Evolutionary conservation across 2,113 vertebrate genomes (phyloP), one percentile per base, ranked within the genome.

Genomic region (Muntiacus muntjak): DNA sequence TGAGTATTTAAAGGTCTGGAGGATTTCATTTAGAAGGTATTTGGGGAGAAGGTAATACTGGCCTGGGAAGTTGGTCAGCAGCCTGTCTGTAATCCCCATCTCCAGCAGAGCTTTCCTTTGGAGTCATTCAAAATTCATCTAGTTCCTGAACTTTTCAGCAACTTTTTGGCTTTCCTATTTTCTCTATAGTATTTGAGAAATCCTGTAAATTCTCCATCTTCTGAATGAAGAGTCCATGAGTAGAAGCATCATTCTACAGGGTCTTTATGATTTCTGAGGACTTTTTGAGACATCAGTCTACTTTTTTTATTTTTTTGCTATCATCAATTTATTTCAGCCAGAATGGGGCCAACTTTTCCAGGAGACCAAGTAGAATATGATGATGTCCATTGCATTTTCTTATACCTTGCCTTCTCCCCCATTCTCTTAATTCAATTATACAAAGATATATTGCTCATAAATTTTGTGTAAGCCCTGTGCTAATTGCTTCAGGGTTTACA

Each of bases 101-200:
- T 64, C 76, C 62, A 54, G 58, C 76, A 95, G 45, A 81, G 30
- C 30, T 60, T 97, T 87, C 47, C 86, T 89, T 17, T 92, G 81
- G 50, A 92, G 58, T 88, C 64, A 33, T 91, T 97, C 64, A 95
- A 60, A 94, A 86, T 96, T 86, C 95, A 60, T 97, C 58, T 95
- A 67, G 71, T 91, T 96, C 85, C 86, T 92, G 92, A 97, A 89
- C 2, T 23, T 93, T 95, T 88, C 95, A 71, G 33, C 95, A 96
- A 88, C 33, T 21, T 62, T 97, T 93, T 87, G 81, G 60, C 83
- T 95, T 94, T 83, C n/a, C 71, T 84, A 36, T 60, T 88, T 96
- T 89, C 76, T 88, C 85, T 88, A n/a, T 47, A 88, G 83, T 71
- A 96, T 93, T 78, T 94, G 62, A n/a, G 55, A 97, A 96, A 92